phyloP scores from a whole-genome alignment of 2,888 invertebrate species.

The Glaucopsyche alexis region DNA sequence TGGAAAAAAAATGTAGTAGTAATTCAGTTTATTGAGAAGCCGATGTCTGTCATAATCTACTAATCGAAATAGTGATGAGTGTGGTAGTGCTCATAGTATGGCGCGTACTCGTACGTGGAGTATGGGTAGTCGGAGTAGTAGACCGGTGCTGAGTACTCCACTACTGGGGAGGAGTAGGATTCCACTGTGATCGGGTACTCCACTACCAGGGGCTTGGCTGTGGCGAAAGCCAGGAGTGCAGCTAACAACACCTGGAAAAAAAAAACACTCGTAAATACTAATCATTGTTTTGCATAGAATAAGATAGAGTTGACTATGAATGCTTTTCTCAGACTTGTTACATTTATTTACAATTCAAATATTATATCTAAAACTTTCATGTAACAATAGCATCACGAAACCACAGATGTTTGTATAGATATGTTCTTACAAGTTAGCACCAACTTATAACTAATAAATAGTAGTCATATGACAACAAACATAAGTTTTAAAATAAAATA shows the following conservation, averaged over 20 bases:
- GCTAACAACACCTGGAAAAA: slow-evolving; percentile 65
- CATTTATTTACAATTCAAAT: too few species aligned
- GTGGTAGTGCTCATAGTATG: slow-evolving; percentile 59
- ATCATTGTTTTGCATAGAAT: too few species aligned
- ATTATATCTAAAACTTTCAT: too few species aligned
- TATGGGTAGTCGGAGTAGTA: slow-evolving; percentile 58
- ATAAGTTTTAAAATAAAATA: too few species aligned
- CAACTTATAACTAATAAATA: too few species aligned
- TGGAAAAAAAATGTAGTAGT: background rate
- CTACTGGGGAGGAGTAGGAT: slow-evolving; percentile 68
- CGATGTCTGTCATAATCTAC: background rate
- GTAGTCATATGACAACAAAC: too few species aligned
- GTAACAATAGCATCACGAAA: too few species aligned
- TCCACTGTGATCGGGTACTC: slow-evolving; percentile 60
- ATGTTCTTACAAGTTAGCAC: too few species aligned
- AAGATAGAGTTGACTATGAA: too few species aligned
- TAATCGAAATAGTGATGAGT: slow-evolving; percentile 54
- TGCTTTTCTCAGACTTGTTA: too few species aligned
- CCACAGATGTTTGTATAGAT: too few species aligned
- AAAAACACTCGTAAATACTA: background rate
- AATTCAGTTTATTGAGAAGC: slow-evolving; percentile 34
- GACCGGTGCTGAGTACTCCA: slow-evolving; percentile 76
- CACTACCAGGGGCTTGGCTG: slow-evolving; percentile 69
- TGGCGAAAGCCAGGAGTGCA: slow-evolving; percentile 75
- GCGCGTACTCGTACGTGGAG: slow-evolving; percentile 55